These are phyloP conservation scores for Emydura subglobosa DNA, from an alignment of 2,113 vertebrate species.

Conservation along the genomic window DNA sequence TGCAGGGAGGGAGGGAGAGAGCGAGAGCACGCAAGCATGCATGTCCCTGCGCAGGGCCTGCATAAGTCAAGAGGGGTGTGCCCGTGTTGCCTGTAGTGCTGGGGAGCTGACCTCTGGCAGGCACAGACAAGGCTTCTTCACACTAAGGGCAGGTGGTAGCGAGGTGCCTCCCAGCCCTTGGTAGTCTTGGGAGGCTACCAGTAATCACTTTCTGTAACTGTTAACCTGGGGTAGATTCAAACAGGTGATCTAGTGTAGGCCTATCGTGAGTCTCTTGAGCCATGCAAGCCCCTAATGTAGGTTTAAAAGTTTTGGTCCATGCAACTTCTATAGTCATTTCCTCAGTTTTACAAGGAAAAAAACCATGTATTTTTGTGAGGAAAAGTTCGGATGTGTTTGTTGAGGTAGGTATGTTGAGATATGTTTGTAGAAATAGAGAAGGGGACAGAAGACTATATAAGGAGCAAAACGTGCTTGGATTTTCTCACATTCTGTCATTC, in stretches of 20 bases:
- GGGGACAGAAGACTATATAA: fast-evolving
- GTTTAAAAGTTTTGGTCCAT: neutral
- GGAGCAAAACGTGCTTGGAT: neutral
- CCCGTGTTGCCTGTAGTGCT: neutral
- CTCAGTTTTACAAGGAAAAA: neutral
- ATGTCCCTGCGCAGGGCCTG: neutral
- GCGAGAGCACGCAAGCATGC: too few species aligned
- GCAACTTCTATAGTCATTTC: conserved; percentile 7
- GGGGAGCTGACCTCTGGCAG: neutral
- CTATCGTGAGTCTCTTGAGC: neutral
- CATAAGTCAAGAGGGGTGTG: neutral
- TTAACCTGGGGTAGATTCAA: neutral
- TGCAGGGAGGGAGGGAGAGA: neutral
- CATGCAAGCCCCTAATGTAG: neutral
- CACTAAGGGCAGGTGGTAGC: neutral
- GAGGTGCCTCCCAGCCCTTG: neutral
- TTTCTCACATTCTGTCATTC: fast-evolving
- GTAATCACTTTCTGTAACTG: neutral
- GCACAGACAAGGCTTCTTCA: neutral
- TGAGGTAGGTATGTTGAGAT: neutral
- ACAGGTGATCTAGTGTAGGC: neutral
- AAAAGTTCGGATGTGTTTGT: neutral
- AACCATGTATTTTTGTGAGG: neutral
- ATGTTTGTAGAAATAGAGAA: neutral
- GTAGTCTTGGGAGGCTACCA: neutral